Evolutionary conservation across 2,888 invertebrate species (phyloP), one percentile per base, ranked within the genome.

Genomic region (Aphodius granarius): DNA sequence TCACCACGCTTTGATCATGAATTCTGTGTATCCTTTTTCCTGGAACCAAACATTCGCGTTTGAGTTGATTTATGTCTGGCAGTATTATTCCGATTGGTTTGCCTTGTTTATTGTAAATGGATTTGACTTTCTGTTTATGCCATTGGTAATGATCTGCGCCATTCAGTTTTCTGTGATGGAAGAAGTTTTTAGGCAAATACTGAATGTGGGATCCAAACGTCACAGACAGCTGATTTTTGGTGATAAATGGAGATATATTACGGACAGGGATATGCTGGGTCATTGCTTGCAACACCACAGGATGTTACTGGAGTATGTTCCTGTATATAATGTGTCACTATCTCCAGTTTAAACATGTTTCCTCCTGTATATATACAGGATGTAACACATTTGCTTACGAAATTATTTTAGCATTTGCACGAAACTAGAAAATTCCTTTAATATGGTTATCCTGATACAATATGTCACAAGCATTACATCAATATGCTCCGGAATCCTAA

Each of bases 261-360:
- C 66, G 0, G 75, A 78, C 65, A 75, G 19, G n/a, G 74, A 77
- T 16, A 75, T 79, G 63, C 43, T 80, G 16, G 43, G 74, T 4
- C 76, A 78, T 19, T 77, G 80, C 23, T 72, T 81, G 70, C 70
- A 77, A 20, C 81, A 81, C 18, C 81, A 81, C 74, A 68, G 77
- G 64, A 73, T 79, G 65, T 75, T 81, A 16, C 72, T 78, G 16
- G 63, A 68, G 80, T 80, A 76, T 77, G 66, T 76, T 17, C 9
- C 1, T 43, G 43, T 43, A 43, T 43, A n/a, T n/a, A n/a, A n/a
- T n/a, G n/a, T n/a, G n/a, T n/a, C n/a, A n/a, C n/a, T n/a, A n/a
- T n/a, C n/a, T n/a, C n/a, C n/a, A n/a, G n/a, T n/a, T n/a, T n/a
- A n/a, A n/a, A n/a, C n/a, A n/a, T n/a, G n/a, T n/a, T n/a, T n/a